These are phyloP conservation scores for Falco peregrinus DNA, from an alignment of 2,797 vertebrate genomes.

Conservation along the genomic window DNA sequence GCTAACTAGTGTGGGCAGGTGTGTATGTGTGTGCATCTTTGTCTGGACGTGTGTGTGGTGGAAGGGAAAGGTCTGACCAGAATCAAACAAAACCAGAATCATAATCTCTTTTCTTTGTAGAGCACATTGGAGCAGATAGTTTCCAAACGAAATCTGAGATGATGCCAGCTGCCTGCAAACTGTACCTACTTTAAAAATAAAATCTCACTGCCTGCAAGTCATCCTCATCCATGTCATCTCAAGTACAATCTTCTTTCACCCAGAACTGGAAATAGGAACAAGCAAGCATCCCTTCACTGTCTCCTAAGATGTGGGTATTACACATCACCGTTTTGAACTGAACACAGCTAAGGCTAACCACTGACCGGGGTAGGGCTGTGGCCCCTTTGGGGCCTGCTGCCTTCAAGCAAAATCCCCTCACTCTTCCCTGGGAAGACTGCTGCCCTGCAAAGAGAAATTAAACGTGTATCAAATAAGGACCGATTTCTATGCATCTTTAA, in stretches of 20 bases:
- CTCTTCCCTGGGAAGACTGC: background rate
- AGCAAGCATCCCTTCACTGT: background rate
- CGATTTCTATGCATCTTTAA: background rate
- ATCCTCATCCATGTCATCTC: background rate
- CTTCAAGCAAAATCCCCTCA: background rate
- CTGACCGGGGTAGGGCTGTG: background rate
- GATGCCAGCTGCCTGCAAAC: conserved; percentile 44
- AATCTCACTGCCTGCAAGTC: conserved; percentile 1
- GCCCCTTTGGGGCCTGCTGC: background rate
- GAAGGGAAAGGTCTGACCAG: background rate
- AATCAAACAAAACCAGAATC: conserved; percentile 35
- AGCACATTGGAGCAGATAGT: conserved; percentile 41
- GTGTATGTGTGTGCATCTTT: background rate
- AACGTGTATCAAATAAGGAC: background rate
- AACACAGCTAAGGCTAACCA: background rate
- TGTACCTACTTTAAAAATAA: conserved; percentile 48
- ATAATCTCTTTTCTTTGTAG: conserved; percentile 27
- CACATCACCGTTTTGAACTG: background rate
- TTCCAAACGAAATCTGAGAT: conserved; percentile 57
- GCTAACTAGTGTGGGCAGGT: background rate
- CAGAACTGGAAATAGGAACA: background rate
- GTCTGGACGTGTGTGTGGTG: background rate
- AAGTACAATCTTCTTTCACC: background rate
- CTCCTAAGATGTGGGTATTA: background rate
- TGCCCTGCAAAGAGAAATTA: background rate